Conservation (phyloP, 2,888 invertebrate genomes). For the Hydriomena furcata region DNA sequence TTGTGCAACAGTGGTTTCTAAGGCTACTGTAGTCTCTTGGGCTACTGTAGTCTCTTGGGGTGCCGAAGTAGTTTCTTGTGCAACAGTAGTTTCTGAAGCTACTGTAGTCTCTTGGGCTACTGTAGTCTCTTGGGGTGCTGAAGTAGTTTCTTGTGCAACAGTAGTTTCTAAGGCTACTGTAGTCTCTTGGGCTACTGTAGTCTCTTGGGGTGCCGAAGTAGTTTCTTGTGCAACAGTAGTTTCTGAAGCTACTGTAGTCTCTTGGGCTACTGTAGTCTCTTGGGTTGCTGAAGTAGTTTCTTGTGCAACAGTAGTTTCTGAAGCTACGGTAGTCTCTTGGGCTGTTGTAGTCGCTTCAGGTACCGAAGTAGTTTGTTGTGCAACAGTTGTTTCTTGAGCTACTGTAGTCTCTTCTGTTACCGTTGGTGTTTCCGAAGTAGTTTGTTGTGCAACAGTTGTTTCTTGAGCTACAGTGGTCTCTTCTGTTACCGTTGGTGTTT, state of each 20-base stretch:
- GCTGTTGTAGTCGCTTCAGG: neutral
- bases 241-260: constrained; percentile 1
- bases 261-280: too few species aligned
- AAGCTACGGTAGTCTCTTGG: constrained; percentile 11
- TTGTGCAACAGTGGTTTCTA: neutral
- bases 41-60: neutral
- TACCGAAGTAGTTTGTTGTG: neutral
- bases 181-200: neutral
- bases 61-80: neutral
- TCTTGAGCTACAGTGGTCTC: neutral
- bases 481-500: constrained; percentile 9
- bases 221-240: constrained; percentile 5
- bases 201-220: too few species aligned
- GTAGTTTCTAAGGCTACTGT: neutral
- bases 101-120: neutral
- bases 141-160: neutral
- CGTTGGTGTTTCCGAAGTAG: constrained; percentile 7
- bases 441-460: constrained; percentile 13
- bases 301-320: neutral
- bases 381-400: neutral
- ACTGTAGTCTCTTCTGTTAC: constrained; percentile 11
- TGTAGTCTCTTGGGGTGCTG: neutral
- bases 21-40: neutral
- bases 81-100: neutral
- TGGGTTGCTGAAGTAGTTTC: neutral